phyloP scores from a whole-genome alignment of 2,888 invertebrate species.

The Limnephilus rhombicus region DNA sequence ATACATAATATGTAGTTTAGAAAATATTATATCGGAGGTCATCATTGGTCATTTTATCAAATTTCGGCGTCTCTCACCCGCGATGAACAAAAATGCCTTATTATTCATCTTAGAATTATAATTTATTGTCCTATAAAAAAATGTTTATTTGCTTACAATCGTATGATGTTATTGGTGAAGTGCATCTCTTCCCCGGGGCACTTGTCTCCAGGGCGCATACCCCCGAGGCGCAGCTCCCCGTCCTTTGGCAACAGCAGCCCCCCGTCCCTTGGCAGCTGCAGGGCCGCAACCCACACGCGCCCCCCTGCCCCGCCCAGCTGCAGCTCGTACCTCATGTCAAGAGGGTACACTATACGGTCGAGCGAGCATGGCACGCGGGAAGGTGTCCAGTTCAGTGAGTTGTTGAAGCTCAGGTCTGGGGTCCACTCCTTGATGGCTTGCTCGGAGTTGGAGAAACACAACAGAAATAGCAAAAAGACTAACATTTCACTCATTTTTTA shows the following conservation, averaged over 20 bases:
- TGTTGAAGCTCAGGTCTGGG: slow-evolving; percentile 18
- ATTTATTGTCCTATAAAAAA: too few species aligned
- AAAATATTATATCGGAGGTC: too few species aligned
- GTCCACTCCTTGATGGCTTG: slow-evolving; percentile 26
- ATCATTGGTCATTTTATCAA: too few species aligned
- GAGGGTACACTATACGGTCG: slow-evolving; percentile 41
- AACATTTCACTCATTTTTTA: neutral
- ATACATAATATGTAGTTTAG: too few species aligned
- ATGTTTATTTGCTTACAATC: slow-evolving; percentile 15
- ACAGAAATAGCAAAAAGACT: neutral
- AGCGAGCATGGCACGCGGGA: slow-evolving; percentile 37
- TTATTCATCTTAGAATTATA: too few species aligned
- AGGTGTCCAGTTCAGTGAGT: slow-evolving; percentile 36
- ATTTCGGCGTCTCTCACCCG: too few species aligned
- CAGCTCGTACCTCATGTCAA: neutral
- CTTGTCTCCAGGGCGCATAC: slow-evolving; percentile 54
- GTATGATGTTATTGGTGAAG: slow-evolving; percentile 68
- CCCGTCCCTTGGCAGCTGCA: slow-evolving; percentile 37
- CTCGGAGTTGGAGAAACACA: neutral
- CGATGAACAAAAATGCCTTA: too few species aligned
- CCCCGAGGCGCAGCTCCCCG: slow-evolving; percentile 68
- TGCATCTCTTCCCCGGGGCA: slow-evolving; percentile 36
- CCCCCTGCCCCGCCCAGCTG: slow-evolving; percentile 3
- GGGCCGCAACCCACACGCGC: neutral
- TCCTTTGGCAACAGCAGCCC: slow-evolving; percentile 45